Evolutionary conservation across 1,140 invertebrate genomes (phyloP).

Genomic region (Asobara japonica): DNA sequence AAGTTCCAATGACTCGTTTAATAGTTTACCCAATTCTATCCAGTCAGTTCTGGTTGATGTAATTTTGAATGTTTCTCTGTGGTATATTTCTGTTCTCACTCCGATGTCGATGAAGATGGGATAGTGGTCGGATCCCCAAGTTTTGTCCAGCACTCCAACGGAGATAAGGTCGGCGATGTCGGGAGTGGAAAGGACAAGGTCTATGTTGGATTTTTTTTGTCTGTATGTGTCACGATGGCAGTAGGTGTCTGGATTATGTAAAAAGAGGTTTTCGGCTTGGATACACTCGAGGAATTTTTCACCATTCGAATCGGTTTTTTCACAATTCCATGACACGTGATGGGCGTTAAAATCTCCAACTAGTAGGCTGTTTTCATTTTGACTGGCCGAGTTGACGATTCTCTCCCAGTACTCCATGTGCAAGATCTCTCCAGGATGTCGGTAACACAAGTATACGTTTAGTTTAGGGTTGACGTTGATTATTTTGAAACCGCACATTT

Average conservation of each 20-base stretch:
- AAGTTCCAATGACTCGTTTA: background rate
- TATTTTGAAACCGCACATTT: conserved; percentile 10
- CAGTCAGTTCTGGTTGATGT: conserved; percentile 22
- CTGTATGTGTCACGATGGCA: conserved; percentile 8
- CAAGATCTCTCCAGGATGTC: background rate
- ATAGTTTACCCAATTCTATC: background rate
- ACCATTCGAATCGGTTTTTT: conserved; percentile 2
- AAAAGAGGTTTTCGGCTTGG: background rate
- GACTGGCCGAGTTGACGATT: background rate
- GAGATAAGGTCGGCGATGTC: conserved; percentile 9
- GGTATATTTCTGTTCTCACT: background rate
- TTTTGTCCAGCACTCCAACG: conserved; percentile 16
- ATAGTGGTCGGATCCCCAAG: conserved; percentile 22
- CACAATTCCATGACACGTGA: no score
- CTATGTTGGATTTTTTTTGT: conserved; percentile 24
- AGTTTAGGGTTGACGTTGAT: conserved; percentile 8
- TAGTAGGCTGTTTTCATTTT: conserved; percentile 10
- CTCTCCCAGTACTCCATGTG: conserved; percentile 16
- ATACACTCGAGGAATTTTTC: conserved; percentile 19
- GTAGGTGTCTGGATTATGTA: conserved; percentile 10
- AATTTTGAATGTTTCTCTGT: conserved; percentile 10
- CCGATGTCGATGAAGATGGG: conserved; percentile 17
- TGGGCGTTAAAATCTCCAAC: no score
- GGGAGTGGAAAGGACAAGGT: conserved; percentile 19
- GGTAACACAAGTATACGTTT: conserved; percentile 12